Percentiles rank a stretch among this genome's conserved stretches.
These are phyloP conservation scores for Psittacula derbiana DNA, from an alignment of 2,797 vertebrate species.

Conservation along the genomic window DNA sequence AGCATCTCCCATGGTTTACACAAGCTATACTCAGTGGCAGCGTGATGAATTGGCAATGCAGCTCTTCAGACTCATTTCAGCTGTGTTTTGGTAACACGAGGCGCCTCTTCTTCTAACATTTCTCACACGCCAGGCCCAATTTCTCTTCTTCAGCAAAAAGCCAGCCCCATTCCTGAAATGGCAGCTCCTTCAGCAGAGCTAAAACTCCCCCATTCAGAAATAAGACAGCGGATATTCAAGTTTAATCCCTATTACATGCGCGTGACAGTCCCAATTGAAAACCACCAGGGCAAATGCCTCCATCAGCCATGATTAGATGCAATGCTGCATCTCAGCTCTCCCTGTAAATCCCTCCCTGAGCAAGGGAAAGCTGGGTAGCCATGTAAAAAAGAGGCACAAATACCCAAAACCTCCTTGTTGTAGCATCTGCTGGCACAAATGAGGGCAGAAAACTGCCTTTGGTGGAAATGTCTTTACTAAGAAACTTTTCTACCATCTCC, in stretches of 20 bases:
- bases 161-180: not conserved
- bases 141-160: constrained; percentile 20
- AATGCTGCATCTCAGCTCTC: not conserved
- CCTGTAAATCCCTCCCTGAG: not conserved
- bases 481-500: not conserved
- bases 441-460: not conserved
- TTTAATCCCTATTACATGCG: not conserved
- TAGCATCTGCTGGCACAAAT: not conserved
- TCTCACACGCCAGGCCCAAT: not conserved
- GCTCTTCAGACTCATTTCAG: not conserved
- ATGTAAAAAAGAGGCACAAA: not conserved
- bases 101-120: not conserved
- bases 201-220: not conserved
- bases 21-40: not conserved
- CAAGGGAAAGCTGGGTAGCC: not conserved
- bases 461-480: not conserved
- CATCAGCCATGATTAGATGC: not conserved
- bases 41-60: not conserved
- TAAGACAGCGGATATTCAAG: not conserved
- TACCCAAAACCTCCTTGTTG: not conserved
- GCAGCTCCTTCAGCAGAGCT: not conserved
- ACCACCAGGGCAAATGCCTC: not conserved
- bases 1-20: not conserved
- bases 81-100: constrained; percentile 6
- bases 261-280: not conserved